A percentile compares a stretch with the other conserved stretches of the same genome.
These are phyloP conservation scores for Lasioglossum oenotherae DNA, from an alignment of 2,888 invertebrate species.

Conservation along the genomic window DNA sequence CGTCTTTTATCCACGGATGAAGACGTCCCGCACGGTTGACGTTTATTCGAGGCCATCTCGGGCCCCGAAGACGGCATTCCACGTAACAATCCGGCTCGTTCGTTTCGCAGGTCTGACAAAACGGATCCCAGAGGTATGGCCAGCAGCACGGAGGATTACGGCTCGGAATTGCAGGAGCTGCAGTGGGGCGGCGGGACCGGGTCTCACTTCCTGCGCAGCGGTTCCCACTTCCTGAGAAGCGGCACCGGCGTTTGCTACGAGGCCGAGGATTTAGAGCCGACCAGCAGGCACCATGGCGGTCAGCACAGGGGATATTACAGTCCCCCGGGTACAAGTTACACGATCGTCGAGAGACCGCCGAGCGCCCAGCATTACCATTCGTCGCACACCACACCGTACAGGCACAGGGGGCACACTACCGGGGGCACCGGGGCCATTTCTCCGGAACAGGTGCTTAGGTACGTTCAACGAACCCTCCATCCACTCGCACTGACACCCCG, in stretches of 20 bases:
- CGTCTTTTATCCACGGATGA: background rate
- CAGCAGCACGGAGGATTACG: constrained; percentile 83
- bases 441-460: constrained; percentile 92
- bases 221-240: constrained; percentile 84
- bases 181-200: constrained; percentile 81
- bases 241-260: constrained; percentile 80
- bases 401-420: constrained; percentile 84
- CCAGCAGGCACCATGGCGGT: constrained; percentile 84
- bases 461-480: constrained; percentile 22
- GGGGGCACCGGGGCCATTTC: constrained; percentile 87
- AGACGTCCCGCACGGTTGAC: background rate
- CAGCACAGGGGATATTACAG: constrained; percentile 92
- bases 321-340: constrained; percentile 95
- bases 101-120: constrained; percentile 69
- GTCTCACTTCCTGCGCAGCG: constrained; percentile 79
- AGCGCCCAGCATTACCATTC: constrained; percentile 90
- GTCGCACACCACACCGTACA: constrained; percentile 85
- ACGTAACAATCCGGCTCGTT: background rate
- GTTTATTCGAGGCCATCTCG: background rate
- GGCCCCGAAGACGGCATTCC: background rate
- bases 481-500: background rate
- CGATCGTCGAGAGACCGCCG: constrained; percentile 93
- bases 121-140: constrained; percentile 77
- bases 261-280: constrained; percentile 82
- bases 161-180: constrained; percentile 83